Percentiles rank a stretch among this genome's conserved stretches.
phyloP scores from a whole-genome alignment of 1,140 invertebrate genomes.

The Caerostris darwini region DNA sequence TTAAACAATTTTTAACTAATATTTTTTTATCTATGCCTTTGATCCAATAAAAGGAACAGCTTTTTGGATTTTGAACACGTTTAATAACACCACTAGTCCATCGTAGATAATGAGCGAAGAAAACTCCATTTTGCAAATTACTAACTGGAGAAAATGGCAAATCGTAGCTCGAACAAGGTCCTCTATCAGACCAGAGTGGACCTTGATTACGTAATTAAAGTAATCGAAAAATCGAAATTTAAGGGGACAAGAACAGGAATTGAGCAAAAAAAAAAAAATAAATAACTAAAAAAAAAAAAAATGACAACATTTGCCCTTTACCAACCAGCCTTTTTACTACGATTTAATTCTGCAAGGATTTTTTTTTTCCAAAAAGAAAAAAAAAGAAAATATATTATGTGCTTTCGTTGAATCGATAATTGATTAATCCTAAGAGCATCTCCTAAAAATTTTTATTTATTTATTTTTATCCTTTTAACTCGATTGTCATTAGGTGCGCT shows the following conservation, averaged over 20 bases:
- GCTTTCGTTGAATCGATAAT: conserved; percentile 72
- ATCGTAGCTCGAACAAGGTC: background rate
- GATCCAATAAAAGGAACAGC: too few species aligned
- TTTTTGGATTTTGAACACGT: too few species aligned
- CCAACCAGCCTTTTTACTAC: conserved; percentile 15
- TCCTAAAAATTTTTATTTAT: conserved; percentile 27
- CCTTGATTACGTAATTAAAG: conserved; percentile 66
- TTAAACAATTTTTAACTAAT: too few species aligned
- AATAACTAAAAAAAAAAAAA: conserved; percentile 8
- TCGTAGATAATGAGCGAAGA: background rate
- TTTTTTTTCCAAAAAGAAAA: conserved; percentile 22
- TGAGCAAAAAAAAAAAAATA: conserved; percentile 31
- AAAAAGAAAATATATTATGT: background rate
- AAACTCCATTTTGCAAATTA: conserved; percentile 26
- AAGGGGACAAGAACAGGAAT: conserved; percentile 44
- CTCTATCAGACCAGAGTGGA: conserved; percentile 36
- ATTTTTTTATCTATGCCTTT: too few species aligned
- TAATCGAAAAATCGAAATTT: conserved; percentile 73
- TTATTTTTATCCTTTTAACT: conserved; percentile 67
- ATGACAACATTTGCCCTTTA: conserved; percentile 61
- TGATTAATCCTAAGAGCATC: conserved; percentile 72
- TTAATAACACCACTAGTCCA: background rate
- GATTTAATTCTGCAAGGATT: background rate
- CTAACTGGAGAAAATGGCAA: background rate
- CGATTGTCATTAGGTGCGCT: conserved; percentile 67